A percentile compares a stretch with the other conserved stretches of the same genome.
Evolutionary conservation across 2,888 invertebrate species (phyloP).

Genomic region (Tricholauxania praeusta): DNA sequence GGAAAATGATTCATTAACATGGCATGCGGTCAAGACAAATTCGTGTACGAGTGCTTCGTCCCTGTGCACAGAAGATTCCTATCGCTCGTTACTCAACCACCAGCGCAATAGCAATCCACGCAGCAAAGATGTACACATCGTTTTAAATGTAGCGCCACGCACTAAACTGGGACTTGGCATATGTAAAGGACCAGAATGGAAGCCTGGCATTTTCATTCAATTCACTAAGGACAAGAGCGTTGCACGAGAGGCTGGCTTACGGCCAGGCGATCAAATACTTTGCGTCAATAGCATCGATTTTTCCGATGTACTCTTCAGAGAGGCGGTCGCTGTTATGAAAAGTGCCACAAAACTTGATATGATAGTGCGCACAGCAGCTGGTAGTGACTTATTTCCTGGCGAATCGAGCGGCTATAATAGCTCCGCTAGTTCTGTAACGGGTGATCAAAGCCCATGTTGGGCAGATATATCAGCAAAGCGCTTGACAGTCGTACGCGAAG

Average conservation of each 20-base stretch:
- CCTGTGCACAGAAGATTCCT: constrained; percentile 53
- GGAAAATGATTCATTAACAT: constrained; percentile 78
- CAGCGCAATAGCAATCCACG: constrained; percentile 51
- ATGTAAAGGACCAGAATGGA: constrained; percentile 88
- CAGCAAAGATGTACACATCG: constrained; percentile 78
- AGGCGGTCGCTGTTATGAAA: constrained; percentile 87
- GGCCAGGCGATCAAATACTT: constrained; percentile 91
- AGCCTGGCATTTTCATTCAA: constrained; percentile 89
- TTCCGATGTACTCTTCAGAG: constrained; percentile 82
- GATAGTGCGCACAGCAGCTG: constrained; percentile 81
- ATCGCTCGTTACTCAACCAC: constrained; percentile 44
- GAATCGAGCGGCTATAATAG: constrained; percentile 88
- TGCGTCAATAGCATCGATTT: constrained; percentile 88
- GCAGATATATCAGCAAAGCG: constrained; percentile 73
- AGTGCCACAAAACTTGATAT: constrained; percentile 81
- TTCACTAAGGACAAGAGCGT: constrained; percentile 91
- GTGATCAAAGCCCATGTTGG: constrained; percentile 79
- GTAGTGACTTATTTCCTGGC: constrained; percentile 82
- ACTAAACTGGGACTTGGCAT: constrained; percentile 89
- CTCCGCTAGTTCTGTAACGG: constrained; percentile 84
- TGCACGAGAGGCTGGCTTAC: constrained; percentile 87
- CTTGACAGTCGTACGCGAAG: constrained; percentile 81
- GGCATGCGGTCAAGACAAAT: constrained; percentile 78
- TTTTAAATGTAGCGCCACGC: constrained; percentile 83
- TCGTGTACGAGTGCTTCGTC: not conserved